Evolutionary conservation across 2,113 vertebrate genomes (phyloP).

Genomic region (Pitta sordida): DNA sequence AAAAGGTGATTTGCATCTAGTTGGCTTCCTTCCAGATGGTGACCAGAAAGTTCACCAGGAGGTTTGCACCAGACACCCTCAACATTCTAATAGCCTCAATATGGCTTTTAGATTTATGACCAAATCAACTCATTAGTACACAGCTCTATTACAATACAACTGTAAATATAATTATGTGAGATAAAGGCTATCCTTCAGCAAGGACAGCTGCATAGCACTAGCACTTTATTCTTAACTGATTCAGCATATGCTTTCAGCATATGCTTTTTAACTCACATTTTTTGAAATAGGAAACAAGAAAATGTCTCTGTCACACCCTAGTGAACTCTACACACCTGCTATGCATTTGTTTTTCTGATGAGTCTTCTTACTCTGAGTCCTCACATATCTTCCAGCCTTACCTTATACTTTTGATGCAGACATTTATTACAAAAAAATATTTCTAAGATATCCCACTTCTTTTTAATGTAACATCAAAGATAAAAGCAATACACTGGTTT

Average conservation of each 20-base stretch:
- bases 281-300: neutral
- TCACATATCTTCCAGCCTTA: neutral
- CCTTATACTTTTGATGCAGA: neutral
- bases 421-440: neutral
- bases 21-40: neutral
- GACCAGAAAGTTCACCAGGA: neutral
- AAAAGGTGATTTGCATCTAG: neutral
- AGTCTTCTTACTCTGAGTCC: neutral
- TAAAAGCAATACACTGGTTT: neutral
- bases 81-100: neutral
- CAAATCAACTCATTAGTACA: neutral
- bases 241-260: neutral
- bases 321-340: neutral
- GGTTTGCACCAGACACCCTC: neutral
- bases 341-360: neutral
- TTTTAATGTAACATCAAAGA: neutral
- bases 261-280: neutral
- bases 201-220: neutral
- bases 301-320: neutral
- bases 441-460: neutral
- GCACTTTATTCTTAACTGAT: neutral
- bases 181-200: neutral
- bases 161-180: neutral
- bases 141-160: neutral
- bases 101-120: neutral